A percentile compares a stretch with the other conserved stretches of the same genome.
phyloP scores from a whole-genome alignment of 2,888 invertebrate species.

The Automeris io region DNA sequence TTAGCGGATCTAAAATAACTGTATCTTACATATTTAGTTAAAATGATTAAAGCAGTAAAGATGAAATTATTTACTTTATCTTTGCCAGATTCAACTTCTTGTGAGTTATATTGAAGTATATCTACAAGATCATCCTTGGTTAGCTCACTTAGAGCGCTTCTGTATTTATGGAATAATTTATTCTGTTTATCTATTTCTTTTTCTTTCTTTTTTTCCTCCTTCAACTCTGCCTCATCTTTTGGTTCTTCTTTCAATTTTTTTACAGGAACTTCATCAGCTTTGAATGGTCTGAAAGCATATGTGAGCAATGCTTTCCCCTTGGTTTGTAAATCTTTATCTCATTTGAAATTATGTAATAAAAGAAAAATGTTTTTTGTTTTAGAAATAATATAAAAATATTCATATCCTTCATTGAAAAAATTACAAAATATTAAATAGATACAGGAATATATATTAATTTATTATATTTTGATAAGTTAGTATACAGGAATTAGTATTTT shows the following conservation, averaged over 20 bases:
- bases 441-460: too few relatives aligned
- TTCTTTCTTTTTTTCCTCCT: slow-evolving; percentile 71
- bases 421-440: too few relatives aligned
- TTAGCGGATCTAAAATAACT: not conserved
- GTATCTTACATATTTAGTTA: too few relatives aligned
- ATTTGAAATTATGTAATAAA: too few relatives aligned
- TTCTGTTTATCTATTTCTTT: slow-evolving; percentile 84
- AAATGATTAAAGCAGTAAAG: too few relatives aligned
- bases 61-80: slow-evolving; percentile 74
- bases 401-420: too few relatives aligned
- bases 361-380: too few relatives aligned
- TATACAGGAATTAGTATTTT: too few relatives aligned
- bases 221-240: slow-evolving; percentile 67
- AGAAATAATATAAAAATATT: too few relatives aligned
- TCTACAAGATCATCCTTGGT: slow-evolving; percentile 77
- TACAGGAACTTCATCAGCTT: slow-evolving; percentile 74
- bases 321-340: too few relatives aligned
- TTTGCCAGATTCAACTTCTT: slow-evolving; percentile 80
- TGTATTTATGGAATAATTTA: slow-evolving; percentile 67
- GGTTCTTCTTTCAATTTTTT: slow-evolving; percentile 85
- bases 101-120: slow-evolving; percentile 84
- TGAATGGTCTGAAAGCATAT: slow-evolving; percentile 32
- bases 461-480: too few relatives aligned
- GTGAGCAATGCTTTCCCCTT: too few relatives aligned
- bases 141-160: slow-evolving; percentile 57